Percentiles rank a stretch among this genome's conserved stretches.
phyloP scores from a whole-genome alignment of 2,888 invertebrate genomes.

The Lithophane socia region DNA sequence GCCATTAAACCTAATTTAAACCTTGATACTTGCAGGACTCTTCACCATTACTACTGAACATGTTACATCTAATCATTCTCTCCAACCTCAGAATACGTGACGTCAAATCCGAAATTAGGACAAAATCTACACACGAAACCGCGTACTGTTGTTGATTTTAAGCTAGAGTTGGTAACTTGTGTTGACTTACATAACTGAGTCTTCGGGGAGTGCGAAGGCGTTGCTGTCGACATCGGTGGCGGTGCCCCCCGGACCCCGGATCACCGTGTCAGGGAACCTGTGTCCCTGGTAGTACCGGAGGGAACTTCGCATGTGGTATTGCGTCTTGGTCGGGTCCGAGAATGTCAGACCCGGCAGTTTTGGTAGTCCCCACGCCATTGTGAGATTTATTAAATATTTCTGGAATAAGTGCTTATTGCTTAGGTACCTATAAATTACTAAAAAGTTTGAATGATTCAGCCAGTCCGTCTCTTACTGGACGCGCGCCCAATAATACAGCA shows the following conservation, averaged over 20 bases:
- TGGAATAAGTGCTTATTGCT: not conserved
- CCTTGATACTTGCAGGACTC: conserved; percentile 1
- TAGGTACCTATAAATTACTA: too few relatives aligned
- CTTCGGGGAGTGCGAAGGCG: conserved; percentile 88
- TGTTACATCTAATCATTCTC: not conserved
- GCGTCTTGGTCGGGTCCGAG: conserved; percentile 91
- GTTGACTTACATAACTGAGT: conserved; percentile 87
- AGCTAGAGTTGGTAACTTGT: conserved; percentile 22
- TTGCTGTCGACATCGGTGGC: conserved; percentile 91
- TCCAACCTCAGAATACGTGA: conserved; percentile 26
- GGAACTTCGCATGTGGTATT: conserved; percentile 91
- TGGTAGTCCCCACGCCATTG: conserved; percentile 91
- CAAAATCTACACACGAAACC: conserved; percentile 8
- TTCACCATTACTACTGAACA: not conserved
- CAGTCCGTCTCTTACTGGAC: too few relatives aligned
- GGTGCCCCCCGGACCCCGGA: conserved; percentile 91
- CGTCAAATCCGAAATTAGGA: conserved; percentile 27
- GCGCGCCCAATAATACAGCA: too few relatives aligned
- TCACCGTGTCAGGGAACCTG: conserved; percentile 89
- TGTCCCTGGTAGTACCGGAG: conserved; percentile 92
- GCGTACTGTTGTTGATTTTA: conserved; percentile 31
- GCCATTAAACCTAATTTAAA: not conserved
- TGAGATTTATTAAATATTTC: conserved; percentile 21
- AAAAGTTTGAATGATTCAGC: too few relatives aligned
- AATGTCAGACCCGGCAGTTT: conserved; percentile 93